A percentile compares a stretch with the other conserved stretches of the same genome.
Evolutionary conservation across 2,113 vertebrate genomes (phyloP).

Genomic region (Merops nubicus): DNA sequence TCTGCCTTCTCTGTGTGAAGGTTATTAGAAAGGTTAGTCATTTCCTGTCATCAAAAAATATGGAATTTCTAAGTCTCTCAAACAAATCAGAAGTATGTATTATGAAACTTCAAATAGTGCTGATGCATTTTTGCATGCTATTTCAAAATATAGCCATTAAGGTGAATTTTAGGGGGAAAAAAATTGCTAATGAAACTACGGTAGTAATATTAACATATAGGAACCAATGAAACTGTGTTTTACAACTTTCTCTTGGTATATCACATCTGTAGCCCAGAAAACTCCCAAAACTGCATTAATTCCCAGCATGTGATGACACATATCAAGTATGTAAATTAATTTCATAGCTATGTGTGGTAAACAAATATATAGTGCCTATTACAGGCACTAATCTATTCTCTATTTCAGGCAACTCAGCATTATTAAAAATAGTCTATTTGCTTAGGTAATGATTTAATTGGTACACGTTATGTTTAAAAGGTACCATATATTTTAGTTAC

Average conservation of each 20-base stretch:
- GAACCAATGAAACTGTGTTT: not conserved
- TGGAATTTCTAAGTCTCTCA: not conserved
- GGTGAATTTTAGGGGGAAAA: not conserved
- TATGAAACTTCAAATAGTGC: not conserved
- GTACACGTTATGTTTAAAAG: not conserved
- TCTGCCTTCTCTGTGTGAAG: not conserved
- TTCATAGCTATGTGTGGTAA: not conserved
- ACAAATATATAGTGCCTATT: not conserved
- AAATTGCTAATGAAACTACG: not conserved
- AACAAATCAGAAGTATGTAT: not conserved
- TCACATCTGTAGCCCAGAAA: not conserved
- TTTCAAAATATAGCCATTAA: not conserved
- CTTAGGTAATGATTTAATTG: not conserved
- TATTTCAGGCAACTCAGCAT: not conserved
- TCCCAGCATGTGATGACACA: not conserved
- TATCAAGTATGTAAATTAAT: not conserved
- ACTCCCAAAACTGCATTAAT: not conserved
- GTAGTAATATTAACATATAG: not conserved
- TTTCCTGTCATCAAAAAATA: not conserved
- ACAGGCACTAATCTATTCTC: not conserved
- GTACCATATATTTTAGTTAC: not conserved
- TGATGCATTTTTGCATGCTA: not conserved
- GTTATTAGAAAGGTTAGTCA: not conserved
- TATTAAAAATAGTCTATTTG: not conserved
- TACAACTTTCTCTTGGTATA: not conserved